Evolutionary conservation across 2,113 vertebrate genomes (phyloP), one percentile per base, ranked within the genome.

Genomic region (Apaloderma vittatum): DNA sequence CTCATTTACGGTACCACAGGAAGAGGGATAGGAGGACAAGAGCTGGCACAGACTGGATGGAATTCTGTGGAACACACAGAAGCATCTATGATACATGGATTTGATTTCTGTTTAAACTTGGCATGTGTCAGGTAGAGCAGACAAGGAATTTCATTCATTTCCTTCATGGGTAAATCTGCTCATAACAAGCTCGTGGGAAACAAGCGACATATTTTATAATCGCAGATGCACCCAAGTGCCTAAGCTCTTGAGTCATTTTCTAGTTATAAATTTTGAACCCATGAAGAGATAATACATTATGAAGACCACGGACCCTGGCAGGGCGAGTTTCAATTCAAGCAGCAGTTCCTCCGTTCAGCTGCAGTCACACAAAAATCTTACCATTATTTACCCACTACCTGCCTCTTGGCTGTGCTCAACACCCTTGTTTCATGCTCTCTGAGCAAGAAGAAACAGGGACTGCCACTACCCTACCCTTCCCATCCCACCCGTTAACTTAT

Each of bases 201-300:
- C 16, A 19, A 2, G 0, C 45, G 6, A 57, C 0, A 0, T 15
- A 45, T 36, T 74, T 77, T 9, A 43, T 7, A 15, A 15, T 22
- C 29, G 23, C 92, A 81, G 37, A 46, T 15, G n/a, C 59, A 34
- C 61, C 32, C 68, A 40, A 8, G 20, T 4, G 23, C 7, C 51
- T 18, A 54, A 36, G 3, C 40, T 32, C 12, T 14, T 12, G 15
- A 5, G 46, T 3, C 23, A 52, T 26, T 20, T 73, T 65, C 73
- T 34, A 5, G 8, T 2, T 45, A 36, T 6, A 16, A 23, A 57
- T 63, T 48, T 68, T 37, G 24, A 92, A 77, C 5, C 5, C 14
- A 10, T 2, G 6, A 17, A 73, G 46, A 52, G 29, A 46, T 4
- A 58, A 15, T 2, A 51, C 68, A 49, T 45, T 20, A 52, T 9